These are phyloP conservation scores for Sebastes wilsoni DNA, from an alignment of 2,797 vertebrate species.

Conservation along the genomic window DNA sequence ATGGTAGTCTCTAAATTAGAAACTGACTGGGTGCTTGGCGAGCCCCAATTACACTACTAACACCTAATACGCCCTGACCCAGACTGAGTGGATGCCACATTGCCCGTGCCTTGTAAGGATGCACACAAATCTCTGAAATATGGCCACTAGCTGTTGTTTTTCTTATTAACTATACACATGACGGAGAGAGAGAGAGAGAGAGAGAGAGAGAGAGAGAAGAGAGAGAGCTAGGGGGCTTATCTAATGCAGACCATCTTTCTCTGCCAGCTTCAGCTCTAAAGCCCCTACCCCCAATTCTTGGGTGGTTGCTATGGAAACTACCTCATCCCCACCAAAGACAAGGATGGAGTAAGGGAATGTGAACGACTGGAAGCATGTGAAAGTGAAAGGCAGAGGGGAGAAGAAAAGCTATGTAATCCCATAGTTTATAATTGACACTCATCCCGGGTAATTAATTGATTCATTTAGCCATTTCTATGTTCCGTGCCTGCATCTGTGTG, in stretches of 20 bases:
- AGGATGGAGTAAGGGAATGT: slow-evolving; percentile 58
- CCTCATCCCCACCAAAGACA: slow-evolving; percentile 63
- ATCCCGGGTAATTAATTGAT: background rate
- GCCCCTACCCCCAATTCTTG: slow-evolving; percentile 74
- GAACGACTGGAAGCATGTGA: slow-evolving; percentile 22
- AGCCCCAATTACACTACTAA: slow-evolving; percentile 22
- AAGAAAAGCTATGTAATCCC: background rate
- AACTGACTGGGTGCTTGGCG: slow-evolving; percentile 37
- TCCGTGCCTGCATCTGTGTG: background rate
- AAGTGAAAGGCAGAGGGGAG: slow-evolving; percentile 2
- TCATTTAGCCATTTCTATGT: background rate
- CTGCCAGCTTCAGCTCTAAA: slow-evolving; percentile 55
- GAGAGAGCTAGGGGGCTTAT: slow-evolving; percentile 47
- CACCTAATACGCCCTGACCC: slow-evolving; percentile 38
- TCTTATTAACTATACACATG: slow-evolving; percentile 38
- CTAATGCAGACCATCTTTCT: slow-evolving; percentile 69
- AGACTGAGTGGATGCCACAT: slow-evolving; percentile 15
- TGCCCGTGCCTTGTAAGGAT: background rate
- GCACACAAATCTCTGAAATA: slow-evolving; percentile 32
- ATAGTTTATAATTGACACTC: background rate
- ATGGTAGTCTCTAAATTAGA: slow-evolving; percentile 54
- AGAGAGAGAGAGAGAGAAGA: no score
- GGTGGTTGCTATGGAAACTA: slow-evolving; percentile 83
- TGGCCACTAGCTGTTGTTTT: slow-evolving; percentile 36
- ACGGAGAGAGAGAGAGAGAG: background rate